These are phyloP conservation scores for Pachyseris speciosa DNA, from an alignment of 64 coral and sea anemone species.

Conservation along the genomic window DNA sequence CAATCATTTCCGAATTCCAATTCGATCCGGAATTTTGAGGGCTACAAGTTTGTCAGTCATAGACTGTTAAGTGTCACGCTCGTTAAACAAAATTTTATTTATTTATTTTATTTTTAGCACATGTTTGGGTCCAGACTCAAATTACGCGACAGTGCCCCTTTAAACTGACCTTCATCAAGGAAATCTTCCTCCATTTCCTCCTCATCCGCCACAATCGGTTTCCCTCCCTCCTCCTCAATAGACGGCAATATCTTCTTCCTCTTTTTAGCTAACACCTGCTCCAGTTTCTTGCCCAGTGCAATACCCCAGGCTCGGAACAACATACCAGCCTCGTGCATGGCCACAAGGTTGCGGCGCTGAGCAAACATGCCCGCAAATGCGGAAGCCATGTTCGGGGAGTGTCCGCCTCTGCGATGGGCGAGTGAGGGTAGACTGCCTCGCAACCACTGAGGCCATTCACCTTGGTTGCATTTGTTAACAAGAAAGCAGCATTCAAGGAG, in stretches of 20 bases:
- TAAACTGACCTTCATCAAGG: slow-evolving; percentile 84
- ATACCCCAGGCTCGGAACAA: slow-evolving; percentile 89
- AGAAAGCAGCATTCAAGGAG: slow-evolving; percentile 81
- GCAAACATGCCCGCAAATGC: slow-evolving; percentile 55
- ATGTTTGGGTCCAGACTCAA: neutral
- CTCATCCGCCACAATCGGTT: slow-evolving; percentile 16
- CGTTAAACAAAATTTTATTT: too few relatives aligned
- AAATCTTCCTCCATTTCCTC: slow-evolving; percentile 88
- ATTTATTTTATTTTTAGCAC: too few relatives aligned
- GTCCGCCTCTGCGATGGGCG: slow-evolving; percentile 59
- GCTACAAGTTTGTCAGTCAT: too few relatives aligned
- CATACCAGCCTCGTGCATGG: slow-evolving; percentile 91
- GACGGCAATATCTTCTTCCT: slow-evolving; percentile 44
- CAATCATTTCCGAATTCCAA: too few relatives aligned
- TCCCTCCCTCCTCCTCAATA: slow-evolving; percentile 80
- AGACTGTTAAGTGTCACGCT: too few relatives aligned
- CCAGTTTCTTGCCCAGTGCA: slow-evolving; percentile 81
- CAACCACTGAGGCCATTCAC: slow-evolving; percentile 92
- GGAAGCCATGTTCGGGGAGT: slow-evolving; percentile 36
- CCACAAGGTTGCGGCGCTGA: slow-evolving; percentile 80
- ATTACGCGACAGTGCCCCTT: too few relatives aligned
- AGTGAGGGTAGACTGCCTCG: slow-evolving; percentile 67
- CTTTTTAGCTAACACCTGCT: slow-evolving; percentile 72
- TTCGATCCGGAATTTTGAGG: too few relatives aligned
- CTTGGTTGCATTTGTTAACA: slow-evolving; percentile 84